Evolutionary conservation across 1,140 invertebrate species (phyloP), one percentile per base, ranked within the genome.

Genomic region (Bombus fervidus): DNA sequence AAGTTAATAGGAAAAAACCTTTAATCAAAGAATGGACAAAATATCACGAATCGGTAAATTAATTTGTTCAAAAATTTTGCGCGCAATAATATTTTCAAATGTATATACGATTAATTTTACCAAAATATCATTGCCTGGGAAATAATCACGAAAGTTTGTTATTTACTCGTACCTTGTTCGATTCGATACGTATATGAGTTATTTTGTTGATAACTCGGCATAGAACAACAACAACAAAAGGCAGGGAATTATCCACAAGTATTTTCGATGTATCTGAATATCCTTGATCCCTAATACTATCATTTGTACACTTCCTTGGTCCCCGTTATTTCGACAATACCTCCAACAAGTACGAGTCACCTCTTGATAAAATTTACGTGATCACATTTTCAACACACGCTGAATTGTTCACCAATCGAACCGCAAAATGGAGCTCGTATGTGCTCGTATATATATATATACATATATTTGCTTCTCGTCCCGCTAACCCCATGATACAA

Each of bases 401-500:
- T 34, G 37, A n/a, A 41, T 47, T 37, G 25, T 18, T 22, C 34
- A 62, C 22, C 12, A 31, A 73, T 68, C 43, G 57, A 75, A 53
- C 18, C 22, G 47, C 47, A 53, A 53, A 53, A 53, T 53, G 47
- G 47, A 53, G 47, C 47, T 53, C 47, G 47, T 22, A 22, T 8
- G 47, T 22, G 47, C 53, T 66, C 34, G 25, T 47, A 57, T 53
- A 18, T 47, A 47, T 47, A 47, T 47, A 34, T 68, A 68, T 73
- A 18, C 53, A 37, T 88, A 59, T 79, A 41, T 85, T 22, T 68
- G 59, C 37, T 59, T 57, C n/a, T 76, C 41, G 64, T 66, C 81
- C 43, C 18, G 37, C 39, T 6, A 71, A 53, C 34, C 34, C 12
- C 59, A 28, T 53, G 6, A 15, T 25, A 34, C n/a, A 31, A 47